Conservation (phyloP, 2,113 vertebrate genomes). For the Sturnus vulgaris region DNA sequence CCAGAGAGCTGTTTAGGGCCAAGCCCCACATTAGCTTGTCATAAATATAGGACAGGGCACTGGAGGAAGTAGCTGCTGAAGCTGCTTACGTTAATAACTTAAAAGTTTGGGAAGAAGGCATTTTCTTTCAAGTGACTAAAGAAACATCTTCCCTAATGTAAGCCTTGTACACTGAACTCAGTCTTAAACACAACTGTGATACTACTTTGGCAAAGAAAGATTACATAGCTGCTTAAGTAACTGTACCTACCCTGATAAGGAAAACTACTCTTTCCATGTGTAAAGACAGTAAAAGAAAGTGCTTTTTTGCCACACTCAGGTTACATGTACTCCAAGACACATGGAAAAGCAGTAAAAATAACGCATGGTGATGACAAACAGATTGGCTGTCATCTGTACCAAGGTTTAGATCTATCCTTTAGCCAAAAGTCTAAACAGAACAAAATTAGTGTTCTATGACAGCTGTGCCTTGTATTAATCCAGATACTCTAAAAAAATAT, state of each 20-base stretch:
- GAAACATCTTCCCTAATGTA: neutral
- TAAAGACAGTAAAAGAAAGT: neutral
- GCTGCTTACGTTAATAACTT: neutral
- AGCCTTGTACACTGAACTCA: neutral
- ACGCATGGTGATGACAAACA: neutral
- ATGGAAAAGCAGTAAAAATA: neutral
- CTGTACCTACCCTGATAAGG: neutral
- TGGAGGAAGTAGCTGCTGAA: neutral
- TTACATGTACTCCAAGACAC: neutral
- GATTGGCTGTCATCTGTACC: neutral
- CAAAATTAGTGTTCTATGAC: neutral
- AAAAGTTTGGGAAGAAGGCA: neutral
- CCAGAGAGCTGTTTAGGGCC: neutral
- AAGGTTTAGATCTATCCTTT: neutral
- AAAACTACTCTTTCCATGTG: neutral
- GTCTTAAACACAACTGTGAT: neutral
- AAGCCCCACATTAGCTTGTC: neutral
- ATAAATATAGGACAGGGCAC: neutral
- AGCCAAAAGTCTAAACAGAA: neutral
- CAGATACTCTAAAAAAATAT: neutral
- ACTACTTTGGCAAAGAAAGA: neutral
- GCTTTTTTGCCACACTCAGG: neutral
- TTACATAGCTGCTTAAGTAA: neutral
- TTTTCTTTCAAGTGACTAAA: neutral
- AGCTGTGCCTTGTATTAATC: neutral